These are phyloP conservation scores for Murina feae DNA, from an alignment of 2,113 vertebrate species.

Conservation along the genomic window DNA sequence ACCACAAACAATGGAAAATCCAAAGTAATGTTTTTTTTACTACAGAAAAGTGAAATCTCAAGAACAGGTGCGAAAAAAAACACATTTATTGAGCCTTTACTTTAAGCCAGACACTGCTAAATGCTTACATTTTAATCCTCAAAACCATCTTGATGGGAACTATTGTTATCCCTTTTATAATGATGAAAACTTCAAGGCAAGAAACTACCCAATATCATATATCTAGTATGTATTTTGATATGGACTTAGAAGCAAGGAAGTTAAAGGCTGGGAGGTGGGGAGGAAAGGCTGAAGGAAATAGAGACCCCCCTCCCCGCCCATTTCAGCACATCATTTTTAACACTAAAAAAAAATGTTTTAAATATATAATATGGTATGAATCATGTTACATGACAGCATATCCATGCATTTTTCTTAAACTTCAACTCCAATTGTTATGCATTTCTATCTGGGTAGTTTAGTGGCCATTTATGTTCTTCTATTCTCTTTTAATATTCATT, in stretches of 20 bases:
- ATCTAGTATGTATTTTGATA: not conserved
- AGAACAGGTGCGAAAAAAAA: not conserved
- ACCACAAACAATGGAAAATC: not conserved
- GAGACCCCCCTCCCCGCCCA: not conserved
- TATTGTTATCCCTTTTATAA: not conserved
- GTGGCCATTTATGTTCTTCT: not conserved
- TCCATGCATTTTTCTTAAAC: not conserved
- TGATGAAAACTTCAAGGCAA: conserved; percentile 14
- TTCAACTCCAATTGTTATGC: not conserved
- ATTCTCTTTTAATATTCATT: not conserved
- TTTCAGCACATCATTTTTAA: not conserved
- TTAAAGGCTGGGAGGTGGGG: not conserved
- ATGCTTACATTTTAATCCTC: conserved; percentile 2
- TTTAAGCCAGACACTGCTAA: not conserved
- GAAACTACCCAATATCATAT: not conserved
- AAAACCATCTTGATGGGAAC: not conserved
- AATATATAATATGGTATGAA: not conserved
- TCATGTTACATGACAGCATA: not conserved
- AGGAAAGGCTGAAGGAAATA: not conserved
- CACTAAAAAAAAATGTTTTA: not conserved
- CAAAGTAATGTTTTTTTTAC: not conserved
- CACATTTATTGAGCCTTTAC: not conserved
- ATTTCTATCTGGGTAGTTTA: not conserved
- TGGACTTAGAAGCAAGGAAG: not conserved
- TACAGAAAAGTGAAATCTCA: not conserved